Evolutionary conservation across 2,888 invertebrate species (phyloP).

Genomic region (Liposcelis brunnea): DNA sequence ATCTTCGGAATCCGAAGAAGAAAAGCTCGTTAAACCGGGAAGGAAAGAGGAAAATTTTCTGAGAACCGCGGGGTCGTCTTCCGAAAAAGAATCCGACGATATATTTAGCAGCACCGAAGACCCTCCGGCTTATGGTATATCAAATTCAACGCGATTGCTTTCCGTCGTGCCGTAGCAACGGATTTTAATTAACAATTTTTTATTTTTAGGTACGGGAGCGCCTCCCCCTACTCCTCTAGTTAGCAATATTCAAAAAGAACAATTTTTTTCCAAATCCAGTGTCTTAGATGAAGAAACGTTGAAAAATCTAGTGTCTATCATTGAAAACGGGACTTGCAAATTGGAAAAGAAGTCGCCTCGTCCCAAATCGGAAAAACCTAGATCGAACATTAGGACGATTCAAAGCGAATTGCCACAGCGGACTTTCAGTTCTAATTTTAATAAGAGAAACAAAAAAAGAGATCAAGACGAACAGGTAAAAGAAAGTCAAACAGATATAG

Average conservation of each 20-base stretch:
- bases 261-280: slow-evolving; percentile 7
- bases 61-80: slow-evolving; percentile 2
- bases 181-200: too few relatives aligned
- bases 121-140: background rate
- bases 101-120: slow-evolving; percentile 7
- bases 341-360: slow-evolving; percentile 3
- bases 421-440: slow-evolving; percentile 5
- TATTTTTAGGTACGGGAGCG: background rate
- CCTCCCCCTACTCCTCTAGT: slow-evolving; percentile 2
- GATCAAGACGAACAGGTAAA: background rate
- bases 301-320: background rate
- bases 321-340: slow-evolving; percentile 1
- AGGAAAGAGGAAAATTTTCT: slow-evolving; percentile 3
- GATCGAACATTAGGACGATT: slow-evolving; percentile 2
- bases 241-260: background rate
- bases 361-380: slow-evolving; percentile 2
- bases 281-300: background rate
- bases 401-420: slow-evolving; percentile 3
- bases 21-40: background rate
- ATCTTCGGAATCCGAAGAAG: slow-evolving; percentile 4
- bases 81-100: slow-evolving; percentile 4
- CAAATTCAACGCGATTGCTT: too few relatives aligned
- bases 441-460: background rate
- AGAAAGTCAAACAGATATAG: background rate
- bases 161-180: too few relatives aligned